Conservation (phyloP, 2,797 vertebrate genomes). For the Labeo calbasu region DNA sequence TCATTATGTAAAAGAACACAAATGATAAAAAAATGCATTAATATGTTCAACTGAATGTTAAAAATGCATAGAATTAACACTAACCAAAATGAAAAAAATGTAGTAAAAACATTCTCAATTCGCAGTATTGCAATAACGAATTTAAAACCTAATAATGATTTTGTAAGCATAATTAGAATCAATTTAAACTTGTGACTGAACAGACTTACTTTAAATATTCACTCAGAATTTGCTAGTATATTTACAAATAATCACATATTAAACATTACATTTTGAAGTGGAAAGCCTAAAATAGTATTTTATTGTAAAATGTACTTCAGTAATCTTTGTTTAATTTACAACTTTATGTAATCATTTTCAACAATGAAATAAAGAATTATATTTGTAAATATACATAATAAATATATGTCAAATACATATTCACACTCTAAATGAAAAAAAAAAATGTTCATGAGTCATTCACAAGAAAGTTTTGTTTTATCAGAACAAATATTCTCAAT, state of each 20-base stretch:
- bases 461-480: neutral
- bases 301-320: neutral
- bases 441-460: neutral
- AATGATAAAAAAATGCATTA: neutral
- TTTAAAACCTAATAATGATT: neutral
- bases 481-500: neutral
- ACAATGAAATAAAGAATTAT: neutral
- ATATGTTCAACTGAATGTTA: no score
- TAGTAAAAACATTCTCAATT: no score
- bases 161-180: neutral
- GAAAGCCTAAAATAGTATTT: neutral
- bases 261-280: neutral
- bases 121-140: neutral
- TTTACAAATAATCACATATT: neutral
- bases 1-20: neutral
- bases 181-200: neutral
- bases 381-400: neutral
- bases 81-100: neutral
- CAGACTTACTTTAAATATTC: neutral
- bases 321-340: neutral
- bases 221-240: neutral
- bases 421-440: neutral
- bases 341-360: neutral
- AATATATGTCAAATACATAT: neutral
- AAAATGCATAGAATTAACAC: neutral